Evolutionary conservation across 1,140 invertebrate genomes (phyloP).

Genomic region (Papilio xuthus): DNA sequence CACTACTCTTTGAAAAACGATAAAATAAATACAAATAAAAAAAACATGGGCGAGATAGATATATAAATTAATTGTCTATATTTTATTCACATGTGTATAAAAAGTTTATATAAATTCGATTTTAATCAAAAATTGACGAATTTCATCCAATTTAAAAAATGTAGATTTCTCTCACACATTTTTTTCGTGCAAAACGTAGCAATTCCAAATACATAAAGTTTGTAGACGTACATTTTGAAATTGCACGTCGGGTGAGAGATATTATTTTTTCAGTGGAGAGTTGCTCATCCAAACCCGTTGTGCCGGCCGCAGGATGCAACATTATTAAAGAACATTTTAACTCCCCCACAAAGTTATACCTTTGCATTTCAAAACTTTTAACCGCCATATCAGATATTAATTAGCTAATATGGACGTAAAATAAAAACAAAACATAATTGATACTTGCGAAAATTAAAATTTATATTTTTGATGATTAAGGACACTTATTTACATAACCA

Average conservation of each 20-base stretch:
- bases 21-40: too few species aligned
- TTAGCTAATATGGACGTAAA: conserved; percentile 17
- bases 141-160: background rate
- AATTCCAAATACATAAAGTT: conserved; percentile 19
- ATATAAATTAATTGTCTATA: too few species aligned
- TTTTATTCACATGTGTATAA: too few species aligned
- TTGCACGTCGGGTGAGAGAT: conserved; percentile 14
- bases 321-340: conserved; percentile 30
- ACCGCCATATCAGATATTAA: conserved; percentile 25
- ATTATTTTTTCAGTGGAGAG: conserved; percentile 14
- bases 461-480: background rate
- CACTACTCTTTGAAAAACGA: too few species aligned
- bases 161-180: background rate
- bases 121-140: too few species aligned
- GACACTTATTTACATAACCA: background rate
- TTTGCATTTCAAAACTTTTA: conserved; percentile 26
- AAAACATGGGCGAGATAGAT: too few species aligned
- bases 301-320: conserved; percentile 13
- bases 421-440: background rate
- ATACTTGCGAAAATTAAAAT: background rate
- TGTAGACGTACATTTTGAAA: conserved; percentile 25
- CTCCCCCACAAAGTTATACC: conserved; percentile 14
- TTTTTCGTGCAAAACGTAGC: background rate
- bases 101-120: too few species aligned
- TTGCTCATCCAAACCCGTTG: background rate